Evolutionary conservation across 2,888 invertebrate genomes (phyloP), one percentile per base, ranked within the genome.

Genomic region (Argynnis bischoffii): DNA sequence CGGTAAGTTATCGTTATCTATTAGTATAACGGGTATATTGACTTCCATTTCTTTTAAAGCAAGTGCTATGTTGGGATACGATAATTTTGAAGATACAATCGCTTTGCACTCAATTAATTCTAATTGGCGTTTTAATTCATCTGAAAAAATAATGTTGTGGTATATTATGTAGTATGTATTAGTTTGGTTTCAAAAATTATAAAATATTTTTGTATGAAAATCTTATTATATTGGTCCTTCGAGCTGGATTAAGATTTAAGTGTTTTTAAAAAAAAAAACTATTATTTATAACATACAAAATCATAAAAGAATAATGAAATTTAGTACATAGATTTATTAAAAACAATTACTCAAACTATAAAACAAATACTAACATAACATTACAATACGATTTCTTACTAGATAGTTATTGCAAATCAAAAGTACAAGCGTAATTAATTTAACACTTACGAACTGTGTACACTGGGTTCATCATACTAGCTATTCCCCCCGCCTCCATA

Each of bases 391-490:
- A 1, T 8, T 6, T 35, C 6, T 35, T 35, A 16, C 3, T n/a
- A 16, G 16, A 16, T 15, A 16, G 2, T n/a, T 15, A 55, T 8
- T 6, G n/a, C 3, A 55, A 31, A 11, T n/a, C 21, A 3, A 54
- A 51, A 8, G 6, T 16, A 18, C 3, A 18, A 18, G 14, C 16
- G n/a, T 50, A 18, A 8, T n/a, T n/a, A 15, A 8, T 41, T 13
- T 16, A 18, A 50, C 31, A 81, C 87, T 84, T 66, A 91, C 92
- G 74, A 35, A 86, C 76, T 41, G 88, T 90, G 72, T 91, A 91
- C 53, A 93, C 82, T 0, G 96, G 96, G 87, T 97, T 97, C 72
- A 96, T 93, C 21, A 95, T 95, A 41, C 96, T 96, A 18, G 95
- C 94, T 26, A 94, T 80, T 41, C 96, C 87, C 0, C 96, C 96